phyloP scores from a whole-genome alignment of 2,113 vertebrate species.

The Rissa tridactyla region DNA sequence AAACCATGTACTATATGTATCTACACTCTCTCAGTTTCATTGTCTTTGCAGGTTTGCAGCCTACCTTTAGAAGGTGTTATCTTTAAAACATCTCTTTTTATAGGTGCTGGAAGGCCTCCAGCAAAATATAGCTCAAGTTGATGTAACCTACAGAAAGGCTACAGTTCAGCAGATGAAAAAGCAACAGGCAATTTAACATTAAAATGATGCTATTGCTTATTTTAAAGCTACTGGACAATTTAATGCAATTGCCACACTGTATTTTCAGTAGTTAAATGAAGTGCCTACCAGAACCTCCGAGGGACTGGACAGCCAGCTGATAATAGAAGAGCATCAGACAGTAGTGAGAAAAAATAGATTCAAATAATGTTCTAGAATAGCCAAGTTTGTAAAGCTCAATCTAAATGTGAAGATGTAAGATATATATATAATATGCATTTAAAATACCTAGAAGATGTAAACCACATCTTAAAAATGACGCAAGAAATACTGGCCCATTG shows the following conservation, averaged over 20 bases:
- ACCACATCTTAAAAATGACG: neutral
- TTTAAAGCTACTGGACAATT: neutral
- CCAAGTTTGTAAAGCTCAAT: neutral
- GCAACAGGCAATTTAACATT: neutral
- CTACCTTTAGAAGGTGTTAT: neutral
- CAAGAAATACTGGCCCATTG: neutral
- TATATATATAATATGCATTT: neutral
- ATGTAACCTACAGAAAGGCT: neutral
- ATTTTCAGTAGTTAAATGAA: neutral
- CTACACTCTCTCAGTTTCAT: neutral
- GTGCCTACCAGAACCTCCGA: neutral
- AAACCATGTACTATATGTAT: neutral
- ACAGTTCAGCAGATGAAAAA: neutral
- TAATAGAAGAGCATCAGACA: neutral
- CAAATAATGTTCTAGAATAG: neutral
- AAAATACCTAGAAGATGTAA: neutral
- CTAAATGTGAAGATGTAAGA: neutral
- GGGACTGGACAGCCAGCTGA: neutral
- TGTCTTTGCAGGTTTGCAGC: neutral
- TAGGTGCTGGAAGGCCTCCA: neutral
- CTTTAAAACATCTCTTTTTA: neutral
- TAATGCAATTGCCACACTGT: neutral
- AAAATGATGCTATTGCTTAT: neutral
- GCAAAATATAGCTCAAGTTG: neutral
- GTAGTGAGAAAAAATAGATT: neutral